These are phyloP conservation scores for Orius laevigatus DNA, from an alignment of 1,140 invertebrate species.

Conservation along the genomic window DNA sequence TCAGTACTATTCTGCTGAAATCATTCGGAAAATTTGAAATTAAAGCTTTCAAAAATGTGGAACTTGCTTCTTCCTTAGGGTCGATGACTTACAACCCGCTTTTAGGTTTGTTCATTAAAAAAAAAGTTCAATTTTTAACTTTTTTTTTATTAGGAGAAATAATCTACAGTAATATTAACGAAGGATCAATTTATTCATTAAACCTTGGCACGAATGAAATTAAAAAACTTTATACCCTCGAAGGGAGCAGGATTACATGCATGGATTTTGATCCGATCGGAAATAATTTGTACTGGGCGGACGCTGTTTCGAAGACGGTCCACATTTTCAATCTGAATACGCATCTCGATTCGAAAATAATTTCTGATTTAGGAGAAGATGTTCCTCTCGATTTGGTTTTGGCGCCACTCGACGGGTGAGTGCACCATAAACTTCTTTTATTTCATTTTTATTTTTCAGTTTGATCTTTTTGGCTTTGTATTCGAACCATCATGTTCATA, in stretches of 20 bases:
- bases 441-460: conserved; percentile 8
- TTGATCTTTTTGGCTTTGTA: conserved; percentile 16
- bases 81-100: conserved; percentile 25
- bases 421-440: not conserved
- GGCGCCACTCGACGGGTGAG: conserved; percentile 43
- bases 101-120: conserved; percentile 21
- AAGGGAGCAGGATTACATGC: conserved; percentile 36
- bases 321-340: conserved; percentile 39
- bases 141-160: conserved; percentile 18
- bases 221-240: conserved; percentile 27
- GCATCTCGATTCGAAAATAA: conserved; percentile 33
- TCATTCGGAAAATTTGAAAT: conserved; percentile 27
- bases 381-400: conserved; percentile 41
- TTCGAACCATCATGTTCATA: conserved; percentile 43
- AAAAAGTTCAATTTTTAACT: too few relatives aligned
- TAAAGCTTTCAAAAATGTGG: conserved; percentile 14
- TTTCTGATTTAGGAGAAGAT: conserved; percentile 33
- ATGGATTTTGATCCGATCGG: conserved; percentile 49
- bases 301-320: conserved; percentile 35
- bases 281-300: conserved; percentile 48
- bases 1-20: conserved; percentile 27
- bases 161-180: conserved; percentile 22
- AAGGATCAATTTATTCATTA: not conserved
- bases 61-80: too few relatives aligned
- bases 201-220: conserved; percentile 24